These are phyloP conservation scores for Huso huso DNA, from an alignment of 2,797 vertebrate genomes.

Conservation along the genomic window DNA sequence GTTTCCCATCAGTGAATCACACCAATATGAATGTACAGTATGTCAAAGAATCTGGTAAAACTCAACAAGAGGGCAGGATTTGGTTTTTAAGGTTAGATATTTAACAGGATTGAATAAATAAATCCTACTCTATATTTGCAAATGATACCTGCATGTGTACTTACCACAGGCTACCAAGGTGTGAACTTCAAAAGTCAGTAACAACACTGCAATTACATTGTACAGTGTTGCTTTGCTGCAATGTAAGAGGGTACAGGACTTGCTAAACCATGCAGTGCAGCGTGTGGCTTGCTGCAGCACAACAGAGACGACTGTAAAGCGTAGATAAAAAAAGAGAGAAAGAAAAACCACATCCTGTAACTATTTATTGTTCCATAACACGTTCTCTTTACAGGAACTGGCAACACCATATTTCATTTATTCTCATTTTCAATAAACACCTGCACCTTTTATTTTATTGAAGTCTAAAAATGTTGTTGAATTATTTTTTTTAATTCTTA, in stretches of 20 bases:
- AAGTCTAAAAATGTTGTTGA: too few relatives aligned
- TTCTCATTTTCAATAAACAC: not conserved
- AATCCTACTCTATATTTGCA: too few relatives aligned
- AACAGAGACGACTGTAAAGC: conserved; percentile 36
- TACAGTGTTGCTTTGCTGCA: conserved; percentile 10
- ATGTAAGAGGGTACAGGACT: conserved; percentile 20
- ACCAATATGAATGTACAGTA: too few relatives aligned
- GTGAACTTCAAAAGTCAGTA: too few relatives aligned
- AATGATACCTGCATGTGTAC: too few relatives aligned
- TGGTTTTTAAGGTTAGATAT: too few relatives aligned
- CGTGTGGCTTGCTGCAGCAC: conserved; percentile 29
- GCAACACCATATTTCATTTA: not conserved
- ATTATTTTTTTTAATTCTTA: not conserved
- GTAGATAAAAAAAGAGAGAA: conserved; percentile 41
- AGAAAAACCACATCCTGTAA: conserved; percentile 67
- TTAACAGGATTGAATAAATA: too few relatives aligned
- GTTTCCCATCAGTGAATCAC: too few relatives aligned
- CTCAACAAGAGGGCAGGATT: too few relatives aligned
- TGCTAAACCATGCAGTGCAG: conserved; percentile 32
- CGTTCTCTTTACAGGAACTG: conserved; percentile 13
- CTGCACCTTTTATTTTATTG: not conserved
- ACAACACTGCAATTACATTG: too few relatives aligned
- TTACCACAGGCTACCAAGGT: too few relatives aligned
- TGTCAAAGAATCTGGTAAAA: too few relatives aligned
- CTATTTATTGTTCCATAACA: conserved; percentile 21